phyloP scores from a whole-genome alignment of 2,797 vertebrate species.

The Poecilia wingei region DNA sequence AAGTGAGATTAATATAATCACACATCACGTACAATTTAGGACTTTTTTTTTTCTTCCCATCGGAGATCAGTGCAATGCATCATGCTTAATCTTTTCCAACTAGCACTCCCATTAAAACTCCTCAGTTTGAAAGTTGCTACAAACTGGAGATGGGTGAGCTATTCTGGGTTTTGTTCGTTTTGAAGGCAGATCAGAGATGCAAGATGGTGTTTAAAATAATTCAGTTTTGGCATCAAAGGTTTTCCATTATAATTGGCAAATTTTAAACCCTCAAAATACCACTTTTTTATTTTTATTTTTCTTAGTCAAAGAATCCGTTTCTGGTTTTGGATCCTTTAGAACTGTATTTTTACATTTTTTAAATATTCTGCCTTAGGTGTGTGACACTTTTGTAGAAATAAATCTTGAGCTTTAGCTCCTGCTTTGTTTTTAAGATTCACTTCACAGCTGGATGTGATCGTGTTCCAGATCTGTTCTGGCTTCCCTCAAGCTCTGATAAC shows the following conservation, averaged over 20 bases:
- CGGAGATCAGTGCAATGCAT: not conserved
- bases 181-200: not conserved
- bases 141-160: not conserved
- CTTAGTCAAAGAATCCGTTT: not conserved
- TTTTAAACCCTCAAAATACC: not conserved
- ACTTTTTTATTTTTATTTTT: not conserved
- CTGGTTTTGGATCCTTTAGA: not conserved
- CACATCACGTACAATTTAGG: not conserved
- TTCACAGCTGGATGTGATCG: constrained; percentile 5
- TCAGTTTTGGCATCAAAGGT: not conserved
- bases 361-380: not conserved
- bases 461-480: constrained; percentile 27
- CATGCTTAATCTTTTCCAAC: not conserved
- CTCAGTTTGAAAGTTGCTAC: not conserved
- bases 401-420: not conserved
- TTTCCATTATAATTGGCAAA: not conserved
- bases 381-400: not conserved
- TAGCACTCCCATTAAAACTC: not conserved
- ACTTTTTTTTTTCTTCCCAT: too few relatives aligned
- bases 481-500: constrained; percentile 41
- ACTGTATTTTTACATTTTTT: not conserved
- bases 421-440: constrained; percentile 9
- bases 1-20: not conserved
- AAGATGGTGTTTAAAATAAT: not conserved
- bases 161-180: not conserved